Evolutionary conservation across 1,140 invertebrate species (phyloP).

Genomic region (Cyrtorhinus lividipennis): DNA sequence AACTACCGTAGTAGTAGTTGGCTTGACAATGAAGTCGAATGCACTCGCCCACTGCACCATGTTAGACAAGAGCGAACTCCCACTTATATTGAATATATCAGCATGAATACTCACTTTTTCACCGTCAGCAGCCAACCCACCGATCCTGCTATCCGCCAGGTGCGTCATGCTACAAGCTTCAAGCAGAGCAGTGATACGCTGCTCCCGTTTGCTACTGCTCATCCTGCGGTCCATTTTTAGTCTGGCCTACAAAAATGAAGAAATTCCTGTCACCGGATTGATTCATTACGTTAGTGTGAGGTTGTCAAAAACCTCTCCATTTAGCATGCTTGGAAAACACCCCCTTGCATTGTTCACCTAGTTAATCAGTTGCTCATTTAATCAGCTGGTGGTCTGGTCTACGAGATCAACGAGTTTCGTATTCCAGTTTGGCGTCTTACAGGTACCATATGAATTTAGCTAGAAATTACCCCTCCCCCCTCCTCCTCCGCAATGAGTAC

Average conservation of each 20-base stretch:
- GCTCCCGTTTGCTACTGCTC: conserved; percentile 37
- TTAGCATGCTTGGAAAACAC: neutral
- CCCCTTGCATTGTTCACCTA: neutral
- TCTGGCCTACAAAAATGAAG: conserved; percentile 45
- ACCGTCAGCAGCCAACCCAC: conserved; percentile 30
- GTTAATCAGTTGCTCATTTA: neutral
- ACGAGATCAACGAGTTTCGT: no score
- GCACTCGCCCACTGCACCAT: neutral
- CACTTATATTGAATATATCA: neutral
- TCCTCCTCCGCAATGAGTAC: no score
- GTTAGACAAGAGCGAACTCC: neutral
- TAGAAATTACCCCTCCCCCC: no score
- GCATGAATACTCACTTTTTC: conserved; percentile 9
- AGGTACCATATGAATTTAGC: no score
- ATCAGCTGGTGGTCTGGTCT: neutral
- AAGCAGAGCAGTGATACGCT: conserved; percentile 52
- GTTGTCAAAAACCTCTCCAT: no score
- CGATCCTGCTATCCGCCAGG: conserved; percentile 58
- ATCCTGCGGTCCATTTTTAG: conserved; percentile 60
- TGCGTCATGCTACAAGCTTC: conserved; percentile 56
- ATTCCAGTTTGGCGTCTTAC: no score
- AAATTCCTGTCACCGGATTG: no score
- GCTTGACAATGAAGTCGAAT: neutral
- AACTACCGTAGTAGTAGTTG: no score
- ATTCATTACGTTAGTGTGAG: no score